phyloP scores from a whole-genome alignment of 1,140 invertebrate genomes.

The Drosophila nannoptera region DNA sequence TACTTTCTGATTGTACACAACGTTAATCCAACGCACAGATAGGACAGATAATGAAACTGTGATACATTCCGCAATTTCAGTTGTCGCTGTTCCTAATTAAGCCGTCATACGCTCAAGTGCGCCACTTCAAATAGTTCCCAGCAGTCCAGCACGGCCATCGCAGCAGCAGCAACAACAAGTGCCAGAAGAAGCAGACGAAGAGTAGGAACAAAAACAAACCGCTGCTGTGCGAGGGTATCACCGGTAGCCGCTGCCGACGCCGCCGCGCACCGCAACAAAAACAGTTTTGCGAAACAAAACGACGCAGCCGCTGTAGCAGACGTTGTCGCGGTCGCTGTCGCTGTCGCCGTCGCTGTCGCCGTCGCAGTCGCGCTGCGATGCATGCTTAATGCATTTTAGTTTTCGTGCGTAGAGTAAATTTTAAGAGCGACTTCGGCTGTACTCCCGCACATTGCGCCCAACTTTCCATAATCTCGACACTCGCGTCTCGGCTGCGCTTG shows the following conservation, averaged over 20 bases:
- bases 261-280: conserved; percentile 6
- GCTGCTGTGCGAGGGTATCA: conserved; percentile 17
- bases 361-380: conserved; percentile 8
- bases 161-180: conserved; percentile 24
- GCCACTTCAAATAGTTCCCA: conserved; percentile 55
- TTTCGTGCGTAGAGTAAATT: conserved; percentile 6
- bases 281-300: conserved; percentile 8
- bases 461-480: conserved; percentile 27
- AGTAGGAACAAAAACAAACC: conserved; percentile 11
- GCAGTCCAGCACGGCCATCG: conserved; percentile 42
- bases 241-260: conserved; percentile 26
- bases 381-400: conserved; percentile 4
- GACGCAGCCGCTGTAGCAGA: neutral
- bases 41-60: conserved; percentile 65
- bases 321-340: neutral
- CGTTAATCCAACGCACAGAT: conserved; percentile 42
- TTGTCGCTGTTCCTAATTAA: conserved; percentile 67
- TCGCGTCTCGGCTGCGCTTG: conserved; percentile 9
- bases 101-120: conserved; percentile 69
- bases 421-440: neutral
- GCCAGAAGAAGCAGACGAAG: neutral
- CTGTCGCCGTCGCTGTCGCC: neutral
- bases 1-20: conserved; percentile 30
- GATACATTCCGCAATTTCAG: conserved; percentile 52
- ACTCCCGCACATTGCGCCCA: conserved; percentile 17